Conservation (phyloP, 2,797 vertebrate genomes). For the Echiichthys vipera region DNA sequence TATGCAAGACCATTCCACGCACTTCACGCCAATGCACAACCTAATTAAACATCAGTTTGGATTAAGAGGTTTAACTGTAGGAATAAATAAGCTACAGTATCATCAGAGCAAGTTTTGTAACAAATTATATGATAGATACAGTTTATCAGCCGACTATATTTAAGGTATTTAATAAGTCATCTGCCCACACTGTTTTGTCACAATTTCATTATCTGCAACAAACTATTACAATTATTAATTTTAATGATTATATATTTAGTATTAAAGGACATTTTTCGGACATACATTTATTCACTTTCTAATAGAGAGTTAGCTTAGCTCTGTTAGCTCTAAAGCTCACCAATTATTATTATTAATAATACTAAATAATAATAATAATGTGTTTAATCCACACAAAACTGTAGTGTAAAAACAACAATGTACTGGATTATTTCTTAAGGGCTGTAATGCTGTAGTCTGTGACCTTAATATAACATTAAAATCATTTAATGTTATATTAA, state of each 20-base stretch:
- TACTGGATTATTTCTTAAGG: too few species aligned
- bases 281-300: background rate
- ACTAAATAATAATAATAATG: too few species aligned
- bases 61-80: constrained; percentile 41
- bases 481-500: too few species aligned
- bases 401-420: too few species aligned
- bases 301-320: background rate
- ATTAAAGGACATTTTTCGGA: constrained; percentile 17
- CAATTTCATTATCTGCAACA: constrained; percentile 35
- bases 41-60: constrained; percentile 49
- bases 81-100: constrained; percentile 45
- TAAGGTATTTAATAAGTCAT: constrained; percentile 17
- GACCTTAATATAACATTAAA: too few species aligned
- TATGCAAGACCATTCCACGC: constrained; percentile 59
- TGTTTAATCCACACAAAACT: too few species aligned
- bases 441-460: too few species aligned
- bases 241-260: constrained; percentile 39
- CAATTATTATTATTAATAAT: too few species aligned
- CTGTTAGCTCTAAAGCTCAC: too few species aligned
- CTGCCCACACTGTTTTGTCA: constrained; percentile 27
- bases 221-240: constrained; percentile 46
- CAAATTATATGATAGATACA: constrained; percentile 30
- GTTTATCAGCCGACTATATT: constrained; percentile 19
- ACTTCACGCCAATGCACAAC: constrained; percentile 59
- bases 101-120: constrained; percentile 34